These are phyloP conservation scores for Helicolenus hilgendorfi DNA, from an alignment of 2,797 vertebrate genomes.

Conservation along the genomic window DNA sequence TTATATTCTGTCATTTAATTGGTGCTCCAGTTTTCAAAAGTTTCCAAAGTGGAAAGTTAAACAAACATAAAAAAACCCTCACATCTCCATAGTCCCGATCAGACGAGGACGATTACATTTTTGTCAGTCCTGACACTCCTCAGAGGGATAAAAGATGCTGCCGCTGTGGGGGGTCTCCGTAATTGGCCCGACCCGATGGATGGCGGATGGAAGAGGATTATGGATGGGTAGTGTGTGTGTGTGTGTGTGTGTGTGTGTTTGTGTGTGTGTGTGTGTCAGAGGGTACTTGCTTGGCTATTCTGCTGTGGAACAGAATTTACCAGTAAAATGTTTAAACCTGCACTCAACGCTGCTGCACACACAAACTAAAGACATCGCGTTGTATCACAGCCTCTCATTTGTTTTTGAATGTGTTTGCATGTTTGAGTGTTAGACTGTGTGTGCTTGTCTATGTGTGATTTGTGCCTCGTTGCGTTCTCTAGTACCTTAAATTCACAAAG, in stretches of 20 bases:
- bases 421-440: not conserved
- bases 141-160: slow-evolving; percentile 21
- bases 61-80: not conserved
- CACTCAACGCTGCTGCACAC: not conserved
- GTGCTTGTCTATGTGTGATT: not conserved
- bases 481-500: not conserved
- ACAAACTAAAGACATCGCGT: not conserved
- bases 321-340: not conserved
- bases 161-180: slow-evolving; percentile 18
- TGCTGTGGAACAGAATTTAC: slow-evolving; percentile 1
- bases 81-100: not conserved
- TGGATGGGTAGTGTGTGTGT: not conserved
- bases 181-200: slow-evolving; percentile 38
- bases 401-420: not conserved
- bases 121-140: slow-evolving; percentile 45
- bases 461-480: not conserved
- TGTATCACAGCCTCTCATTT: not conserved
- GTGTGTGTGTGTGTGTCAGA: not conserved
- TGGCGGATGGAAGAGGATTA: slow-evolving; percentile 24
- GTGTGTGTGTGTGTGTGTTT: not conserved
- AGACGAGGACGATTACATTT: not conserved
- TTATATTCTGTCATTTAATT: not conserved
- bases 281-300: not conserved
- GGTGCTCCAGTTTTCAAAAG: slow-evolving; percentile 14
- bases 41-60: slow-evolving; percentile 2